phyloP scores from a whole-genome alignment of 2,888 invertebrate species.

The Trissolcus brochymenae region DNA sequence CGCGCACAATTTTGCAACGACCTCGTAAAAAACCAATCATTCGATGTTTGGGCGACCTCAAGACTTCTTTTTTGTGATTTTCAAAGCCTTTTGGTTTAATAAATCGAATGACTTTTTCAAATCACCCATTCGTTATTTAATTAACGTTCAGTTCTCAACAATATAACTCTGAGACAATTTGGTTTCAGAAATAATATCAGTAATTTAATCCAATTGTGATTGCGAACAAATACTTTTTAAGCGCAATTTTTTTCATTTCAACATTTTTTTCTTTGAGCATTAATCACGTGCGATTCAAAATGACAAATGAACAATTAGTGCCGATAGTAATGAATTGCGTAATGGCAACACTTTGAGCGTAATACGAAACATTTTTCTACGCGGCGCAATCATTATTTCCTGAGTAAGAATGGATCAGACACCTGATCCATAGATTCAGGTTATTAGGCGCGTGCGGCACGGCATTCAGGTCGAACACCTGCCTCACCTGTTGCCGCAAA shows the following conservation, averaged over 20 bases:
- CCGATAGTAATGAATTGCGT: constrained; percentile 48
- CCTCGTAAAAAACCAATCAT: constrained; percentile 51
- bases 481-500: constrained; percentile 76
- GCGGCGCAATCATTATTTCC: constrained; percentile 66
- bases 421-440: constrained; percentile 75
- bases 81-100: constrained; percentile 2
- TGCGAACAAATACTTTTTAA: no score
- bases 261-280: constrained; percentile 22
- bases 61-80: constrained; percentile 17
- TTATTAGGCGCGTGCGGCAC: constrained; percentile 74
- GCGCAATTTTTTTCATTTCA: no score
- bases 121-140: no score
- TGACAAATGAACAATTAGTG: constrained; percentile 36
- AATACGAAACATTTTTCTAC: constrained; percentile 45
- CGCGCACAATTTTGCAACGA: constrained; percentile 53
- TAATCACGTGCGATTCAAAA: constrained; percentile 34
- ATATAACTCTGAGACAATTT: no score
- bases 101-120: neutral
- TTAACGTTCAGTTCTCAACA: no score
- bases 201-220: no score
- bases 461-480: constrained; percentile 75
- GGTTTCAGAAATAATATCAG: no score
- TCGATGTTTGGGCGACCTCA: constrained; percentile 43
- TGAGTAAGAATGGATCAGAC: constrained; percentile 68
- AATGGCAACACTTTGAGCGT: constrained; percentile 11